Evolutionary conservation across 2,113 vertebrate genomes (phyloP).

Genomic region (Acanthisitta chloris): DNA sequence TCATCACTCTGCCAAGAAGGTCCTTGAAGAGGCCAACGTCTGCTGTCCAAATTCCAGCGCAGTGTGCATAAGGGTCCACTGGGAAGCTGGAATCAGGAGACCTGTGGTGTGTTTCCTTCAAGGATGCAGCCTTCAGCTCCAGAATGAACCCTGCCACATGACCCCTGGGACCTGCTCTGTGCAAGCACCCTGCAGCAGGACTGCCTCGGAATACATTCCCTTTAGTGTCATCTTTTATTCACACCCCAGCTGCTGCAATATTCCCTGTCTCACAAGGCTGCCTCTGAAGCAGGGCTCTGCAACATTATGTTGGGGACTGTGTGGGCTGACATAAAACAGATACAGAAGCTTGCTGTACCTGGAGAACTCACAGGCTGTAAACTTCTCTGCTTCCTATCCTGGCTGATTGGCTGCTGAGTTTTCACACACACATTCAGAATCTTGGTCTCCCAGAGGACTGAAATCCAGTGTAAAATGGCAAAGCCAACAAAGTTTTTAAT

Average conservation of each 20-base stretch:
- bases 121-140: not conserved
- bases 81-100: not conserved
- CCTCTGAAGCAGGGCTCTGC: not conserved
- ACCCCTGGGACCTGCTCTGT: not conserved
- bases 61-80: not conserved
- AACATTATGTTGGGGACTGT: not conserved
- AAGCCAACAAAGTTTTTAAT: not conserved
- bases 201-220: fast-evolving
- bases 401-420: not conserved
- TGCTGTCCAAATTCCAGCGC: not conserved
- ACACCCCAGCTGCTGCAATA: not conserved
- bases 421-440: not conserved
- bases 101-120: fast-evolving
- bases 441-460: not conserved
- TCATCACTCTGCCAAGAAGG: too few relatives aligned
- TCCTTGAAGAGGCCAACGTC: too few relatives aligned
- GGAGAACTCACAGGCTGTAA: not conserved
- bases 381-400: not conserved
- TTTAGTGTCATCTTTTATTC: not conserved
- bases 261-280: not conserved
- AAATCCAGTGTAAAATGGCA: not conserved
- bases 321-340: not conserved
- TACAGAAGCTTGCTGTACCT: not conserved
- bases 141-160: fast-evolving
- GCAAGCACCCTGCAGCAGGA: not conserved